Percentiles rank a stretch among this genome's conserved stretches.
Evolutionary conservation across 2,888 invertebrate species (phyloP).

Genomic region (Ditylenchus weischeri): DNA sequence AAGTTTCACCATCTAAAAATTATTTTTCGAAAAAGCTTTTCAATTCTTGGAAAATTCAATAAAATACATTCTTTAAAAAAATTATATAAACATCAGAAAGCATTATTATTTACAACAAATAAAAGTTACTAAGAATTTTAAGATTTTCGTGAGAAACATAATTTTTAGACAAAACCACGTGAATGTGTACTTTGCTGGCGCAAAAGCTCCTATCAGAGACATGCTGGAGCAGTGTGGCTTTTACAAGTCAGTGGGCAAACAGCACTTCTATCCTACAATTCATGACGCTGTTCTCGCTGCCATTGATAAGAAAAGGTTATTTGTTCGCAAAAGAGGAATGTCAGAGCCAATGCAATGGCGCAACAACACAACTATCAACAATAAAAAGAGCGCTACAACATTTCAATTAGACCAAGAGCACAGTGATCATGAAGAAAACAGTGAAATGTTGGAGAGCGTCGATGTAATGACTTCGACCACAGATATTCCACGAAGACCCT

Average conservation of each 20-base stretch:
- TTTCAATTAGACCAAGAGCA: not conserved
- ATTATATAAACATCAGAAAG: too few relatives aligned
- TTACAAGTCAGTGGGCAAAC: conserved; percentile 46
- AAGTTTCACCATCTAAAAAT: too few relatives aligned
- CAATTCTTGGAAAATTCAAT: too few relatives aligned
- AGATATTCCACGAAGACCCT: not conserved
- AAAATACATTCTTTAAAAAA: too few relatives aligned
- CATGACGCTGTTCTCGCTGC: conserved; percentile 49
- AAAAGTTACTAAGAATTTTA: too few relatives aligned
- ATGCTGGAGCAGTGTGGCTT: conserved; percentile 50
- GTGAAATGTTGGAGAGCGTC: not conserved
- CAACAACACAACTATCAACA: not conserved
- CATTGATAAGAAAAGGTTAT: conserved; percentile 8
- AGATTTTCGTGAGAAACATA: too few relatives aligned
- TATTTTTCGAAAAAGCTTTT: too few relatives aligned
- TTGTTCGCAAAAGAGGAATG: not conserved
- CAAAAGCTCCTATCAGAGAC: conserved; percentile 55
- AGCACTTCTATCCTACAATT: conserved; percentile 55
- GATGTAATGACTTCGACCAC: conserved; percentile 4
- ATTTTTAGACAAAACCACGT: conserved; percentile 37
- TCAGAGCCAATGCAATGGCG: not conserved
- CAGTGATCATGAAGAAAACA: not conserved
- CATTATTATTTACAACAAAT: too few relatives aligned
- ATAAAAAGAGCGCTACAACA: not conserved
- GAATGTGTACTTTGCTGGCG: conserved; percentile 53